Evolutionary conservation across 2,113 vertebrate genomes (phyloP), one percentile per base, ranked within the genome.

Genomic region (Ceuthmochares aereus): DNA sequence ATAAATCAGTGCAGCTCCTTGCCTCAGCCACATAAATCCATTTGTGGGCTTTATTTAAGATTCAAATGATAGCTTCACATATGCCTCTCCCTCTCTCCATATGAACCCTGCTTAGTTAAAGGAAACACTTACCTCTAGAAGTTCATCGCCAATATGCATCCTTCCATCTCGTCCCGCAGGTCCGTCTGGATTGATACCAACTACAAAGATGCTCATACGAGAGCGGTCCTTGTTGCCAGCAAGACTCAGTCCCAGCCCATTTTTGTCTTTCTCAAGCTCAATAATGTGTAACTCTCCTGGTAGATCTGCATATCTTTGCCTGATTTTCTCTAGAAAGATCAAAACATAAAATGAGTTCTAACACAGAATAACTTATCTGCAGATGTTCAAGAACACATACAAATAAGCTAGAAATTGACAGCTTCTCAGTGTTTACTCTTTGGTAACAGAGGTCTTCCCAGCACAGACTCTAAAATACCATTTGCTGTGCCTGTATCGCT

Each of bases 231-330:
- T 98, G 98, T 99, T 99, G 32, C 99, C 99, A 5, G 99, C 99
- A 73, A 99, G 98, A 83, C 99, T 99, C 97, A 99, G 99, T 9
- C 99, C 99, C 54, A 99, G 97, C 34, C 99, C 98, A 95, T 99
- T 98, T n/a, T 98, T 98, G 92, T 99, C 99, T 84, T 99, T 99
- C 92, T 99, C 99, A 80, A 99, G 98, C 95, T 99, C 99, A 90
- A 99, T 98, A n/a, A 99, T 98, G 95, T 99, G 97, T 94, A 99
- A 88, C 84, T 99, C 99, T 70, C 99, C 99, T 3, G 94, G 98
- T 63, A 99, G 98, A 59, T 99, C 99, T 42, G 99, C 99, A 96
- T 99, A 99, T 76, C 98, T 98, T 97, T 99, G 99, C 95, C 98
- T 98, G 97, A 99, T 99, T 94, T 99, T 99, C 98, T 99, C 99